phyloP scores from a whole-genome alignment of 2,888 invertebrate species.

The Zygothrica quintamaculata region DNA sequence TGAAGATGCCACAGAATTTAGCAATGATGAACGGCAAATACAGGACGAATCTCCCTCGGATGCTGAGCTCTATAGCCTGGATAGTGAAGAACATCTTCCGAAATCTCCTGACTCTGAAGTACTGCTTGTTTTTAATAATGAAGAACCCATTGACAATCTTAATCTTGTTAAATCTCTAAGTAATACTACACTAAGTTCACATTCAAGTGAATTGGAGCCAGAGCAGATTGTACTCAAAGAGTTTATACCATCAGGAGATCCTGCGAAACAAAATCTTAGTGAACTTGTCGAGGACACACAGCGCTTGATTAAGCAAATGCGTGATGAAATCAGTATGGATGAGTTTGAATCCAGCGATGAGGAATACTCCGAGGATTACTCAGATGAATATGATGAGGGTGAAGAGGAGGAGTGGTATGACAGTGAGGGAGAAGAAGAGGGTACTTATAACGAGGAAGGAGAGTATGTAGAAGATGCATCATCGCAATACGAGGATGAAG shows the following conservation, averaged over 20 bases:
- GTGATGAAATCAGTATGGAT: conserved; percentile 87
- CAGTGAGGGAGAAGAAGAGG: conserved; percentile 76
- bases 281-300: conserved; percentile 88
- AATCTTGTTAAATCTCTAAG: conserved; percentile 59
- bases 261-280: conserved; percentile 83
- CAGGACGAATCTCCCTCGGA: conserved; percentile 67
- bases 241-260: conserved; percentile 81
- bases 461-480: conserved; percentile 78
- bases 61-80: conserved; percentile 74
- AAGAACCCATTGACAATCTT: conserved; percentile 16
- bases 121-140: conserved; percentile 51
- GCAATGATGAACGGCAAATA: conserved; percentile 52
- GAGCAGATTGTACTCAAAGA: conserved; percentile 66
- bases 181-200: conserved; percentile 64
- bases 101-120: conserved; percentile 66
- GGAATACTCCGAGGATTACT: conserved; percentile 85
- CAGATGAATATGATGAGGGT: conserved; percentile 85
- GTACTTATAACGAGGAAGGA: conserved; percentile 74
- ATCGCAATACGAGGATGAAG: conserved; percentile 60
- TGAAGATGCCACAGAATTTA: conserved; percentile 76
- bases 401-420: conserved; percentile 80
- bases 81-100: conserved; percentile 59
- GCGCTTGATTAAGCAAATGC: conserved; percentile 88
- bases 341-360: conserved; percentile 83
- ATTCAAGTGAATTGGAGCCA: conserved; percentile 61